A percentile compares a stretch with the other conserved stretches of the same genome.
These are phyloP conservation scores for Dicerorhinus sumatrensis DNA, from an alignment of 2,113 vertebrate species.

Conservation along the genomic window DNA sequence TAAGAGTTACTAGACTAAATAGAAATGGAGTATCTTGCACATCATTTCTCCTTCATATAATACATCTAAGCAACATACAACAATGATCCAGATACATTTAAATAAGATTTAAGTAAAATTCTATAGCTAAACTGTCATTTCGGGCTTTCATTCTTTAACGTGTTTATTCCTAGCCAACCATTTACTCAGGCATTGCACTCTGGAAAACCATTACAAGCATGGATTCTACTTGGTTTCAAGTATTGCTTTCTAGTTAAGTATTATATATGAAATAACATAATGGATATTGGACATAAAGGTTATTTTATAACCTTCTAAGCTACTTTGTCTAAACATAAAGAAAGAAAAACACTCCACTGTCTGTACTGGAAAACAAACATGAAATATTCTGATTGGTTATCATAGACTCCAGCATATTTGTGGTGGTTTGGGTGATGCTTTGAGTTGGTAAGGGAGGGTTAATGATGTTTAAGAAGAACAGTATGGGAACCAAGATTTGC, in stretches of 20 bases:
- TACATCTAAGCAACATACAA: background rate
- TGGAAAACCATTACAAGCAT: background rate
- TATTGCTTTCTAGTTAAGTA: background rate
- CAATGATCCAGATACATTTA: background rate
- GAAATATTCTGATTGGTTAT: background rate
- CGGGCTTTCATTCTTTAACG: background rate
- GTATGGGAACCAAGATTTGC: background rate
- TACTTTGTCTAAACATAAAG: background rate
- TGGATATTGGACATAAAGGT: background rate
- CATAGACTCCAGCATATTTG: background rate
- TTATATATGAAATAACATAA: constrained; percentile 1
- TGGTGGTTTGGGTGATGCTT: background rate
- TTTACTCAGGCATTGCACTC: background rate
- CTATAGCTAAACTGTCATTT: background rate
- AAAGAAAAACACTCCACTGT: background rate
- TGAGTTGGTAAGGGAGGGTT: background rate
- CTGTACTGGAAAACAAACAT: background rate
- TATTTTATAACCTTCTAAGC: background rate
- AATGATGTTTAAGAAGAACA: background rate
- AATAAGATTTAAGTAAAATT: background rate
- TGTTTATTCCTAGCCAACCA: background rate
- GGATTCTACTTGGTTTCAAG: constrained; percentile 5
- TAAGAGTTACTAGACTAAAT: background rate
- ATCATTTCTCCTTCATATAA: background rate
- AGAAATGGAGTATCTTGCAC: background rate